Evolutionary conservation across 2,113 vertebrate genomes (phyloP), one percentile per base, ranked within the genome.

Genomic region (Grantiella picta): DNA sequence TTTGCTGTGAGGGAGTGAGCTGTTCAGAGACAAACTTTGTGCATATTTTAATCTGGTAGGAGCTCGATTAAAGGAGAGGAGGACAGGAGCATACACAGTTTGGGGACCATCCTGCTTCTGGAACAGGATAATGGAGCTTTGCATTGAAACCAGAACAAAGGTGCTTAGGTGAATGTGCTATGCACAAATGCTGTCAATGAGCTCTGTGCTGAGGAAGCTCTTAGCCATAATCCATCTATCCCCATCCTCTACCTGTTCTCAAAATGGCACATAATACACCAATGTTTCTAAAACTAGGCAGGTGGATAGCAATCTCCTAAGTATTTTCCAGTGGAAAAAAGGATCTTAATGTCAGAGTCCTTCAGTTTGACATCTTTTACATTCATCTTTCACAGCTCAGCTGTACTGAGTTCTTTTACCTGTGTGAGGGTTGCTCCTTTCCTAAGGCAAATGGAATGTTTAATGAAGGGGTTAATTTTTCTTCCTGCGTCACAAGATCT

Each of bases 11-110:
- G 76, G 83, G 82, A 90, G 63, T 56, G 47, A 92, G 60, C 56
- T 92, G 64, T 83, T 95, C 88, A 90, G 47, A 80, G 59, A 80
- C 42, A 88, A 95, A 90, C 35, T 77, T 82, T 86, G 84, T 45
- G 49, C 27, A 21, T 78, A 88, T 93, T 93, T 89, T 87, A 85
- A 92, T 57, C 81, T 91, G 25, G 65, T 45, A 79, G 28, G 31
- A 91, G 28, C 36, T 94, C 45, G 83, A 71, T 60, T 81, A 75
- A 82, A 68, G 70, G 22, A 84, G 28, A 8, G 71, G 29, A 83
- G 40, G 40, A 56, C 31, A 70, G 44, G 31, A 66, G 23, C 11
- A 31, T 5, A 8, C 6, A 47, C 29, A 49, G 9, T 75, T 81
- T 22, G 47, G 65, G n/a, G 50, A 95, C 29, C 13, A 44, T 38